phyloP scores from a whole-genome alignment of 2,113 vertebrate species.

The Glaucomys volans region DNA sequence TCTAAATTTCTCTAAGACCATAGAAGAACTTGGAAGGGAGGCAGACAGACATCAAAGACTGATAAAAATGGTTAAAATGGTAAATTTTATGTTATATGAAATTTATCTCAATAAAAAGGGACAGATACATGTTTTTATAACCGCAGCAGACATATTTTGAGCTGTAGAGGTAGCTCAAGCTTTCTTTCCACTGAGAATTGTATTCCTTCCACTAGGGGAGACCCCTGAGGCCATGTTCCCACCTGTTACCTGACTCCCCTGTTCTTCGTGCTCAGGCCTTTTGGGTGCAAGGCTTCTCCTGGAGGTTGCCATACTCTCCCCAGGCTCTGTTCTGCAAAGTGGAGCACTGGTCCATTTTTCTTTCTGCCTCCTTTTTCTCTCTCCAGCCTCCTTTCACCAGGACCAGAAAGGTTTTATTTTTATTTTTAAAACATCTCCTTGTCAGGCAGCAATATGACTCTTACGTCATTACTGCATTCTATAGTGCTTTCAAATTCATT shows the following conservation, averaged over 20 bases:
- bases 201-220: background rate
- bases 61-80: background rate
- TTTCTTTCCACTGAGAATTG: background rate
- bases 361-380: background rate
- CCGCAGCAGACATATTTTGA: background rate
- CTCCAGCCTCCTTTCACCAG: background rate
- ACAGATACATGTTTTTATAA: background rate
- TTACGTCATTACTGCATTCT: background rate
- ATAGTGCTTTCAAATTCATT: background rate
- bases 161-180: background rate
- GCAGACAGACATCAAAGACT: background rate
- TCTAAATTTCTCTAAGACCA: background rate
- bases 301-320: background rate
- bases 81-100: background rate
- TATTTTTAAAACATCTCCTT: background rate
- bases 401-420: conserved; percentile 2
- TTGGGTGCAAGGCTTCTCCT: background rate
- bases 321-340: background rate
- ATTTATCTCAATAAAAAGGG: conserved; percentile 9
- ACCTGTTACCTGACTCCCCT: background rate
- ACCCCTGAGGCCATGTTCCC: too few relatives aligned
- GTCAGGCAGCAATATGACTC: background rate
- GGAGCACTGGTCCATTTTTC: background rate
- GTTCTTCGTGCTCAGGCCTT: background rate
- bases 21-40: background rate